Percentiles rank a stretch among this genome's conserved stretches.
Evolutionary conservation across 1,140 invertebrate species (phyloP).

Genomic region (Bathynomus jamesi): DNA sequence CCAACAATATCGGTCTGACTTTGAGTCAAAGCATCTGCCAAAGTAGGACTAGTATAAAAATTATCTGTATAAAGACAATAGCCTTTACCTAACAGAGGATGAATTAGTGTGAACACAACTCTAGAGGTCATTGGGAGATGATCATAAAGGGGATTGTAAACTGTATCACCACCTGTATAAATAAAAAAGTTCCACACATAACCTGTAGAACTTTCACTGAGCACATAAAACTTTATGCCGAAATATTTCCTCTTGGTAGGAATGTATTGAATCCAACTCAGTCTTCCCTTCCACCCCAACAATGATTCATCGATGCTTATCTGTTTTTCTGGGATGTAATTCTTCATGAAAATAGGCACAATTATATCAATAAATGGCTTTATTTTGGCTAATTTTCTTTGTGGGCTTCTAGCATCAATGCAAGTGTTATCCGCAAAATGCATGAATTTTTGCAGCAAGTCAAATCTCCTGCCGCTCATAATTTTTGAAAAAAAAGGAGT

Average conservation of each 20-base stretch:
- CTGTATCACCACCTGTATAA: conserved; percentile 1
- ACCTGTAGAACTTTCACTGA: conserved; percentile 1
- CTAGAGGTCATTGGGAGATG: neutral
- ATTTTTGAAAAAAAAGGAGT: neutral
- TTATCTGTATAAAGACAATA: no score
- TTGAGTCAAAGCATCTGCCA: no score
- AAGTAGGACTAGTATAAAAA: no score
- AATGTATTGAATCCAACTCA: neutral
- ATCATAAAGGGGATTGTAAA: neutral
- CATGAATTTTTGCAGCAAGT: conserved; percentile 1
- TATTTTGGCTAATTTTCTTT: neutral
- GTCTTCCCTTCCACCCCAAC: conserved; percentile 6
- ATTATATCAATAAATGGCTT: neutral
- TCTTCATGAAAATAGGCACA: neutral
- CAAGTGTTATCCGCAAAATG: conserved; percentile 9
- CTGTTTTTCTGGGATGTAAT: neutral
- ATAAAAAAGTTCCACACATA: conserved; percentile 6
- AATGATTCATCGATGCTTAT: conserved; percentile 2
- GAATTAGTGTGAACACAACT: neutral
- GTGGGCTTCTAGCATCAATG: neutral
- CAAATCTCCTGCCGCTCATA: neutral
- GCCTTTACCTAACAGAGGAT: no score
- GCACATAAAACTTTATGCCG: neutral
- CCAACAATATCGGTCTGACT: no score
- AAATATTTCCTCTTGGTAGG: conserved; percentile 4